These are phyloP conservation scores for Corvus moneduloides DNA, from an alignment of 2,113 vertebrate genomes.

Conservation along the genomic window DNA sequence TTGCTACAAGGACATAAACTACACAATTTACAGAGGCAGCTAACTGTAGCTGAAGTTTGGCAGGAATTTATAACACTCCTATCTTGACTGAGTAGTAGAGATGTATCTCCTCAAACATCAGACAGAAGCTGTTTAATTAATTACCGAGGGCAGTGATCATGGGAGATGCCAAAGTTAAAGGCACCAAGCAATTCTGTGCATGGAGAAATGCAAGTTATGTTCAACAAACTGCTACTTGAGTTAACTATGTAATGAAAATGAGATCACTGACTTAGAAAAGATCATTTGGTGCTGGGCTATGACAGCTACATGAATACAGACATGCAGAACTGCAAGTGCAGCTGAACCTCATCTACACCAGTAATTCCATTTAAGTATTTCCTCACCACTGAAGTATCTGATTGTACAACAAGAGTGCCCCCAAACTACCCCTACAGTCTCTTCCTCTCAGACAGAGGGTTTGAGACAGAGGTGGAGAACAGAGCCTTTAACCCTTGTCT, in stretches of 20 bases:
- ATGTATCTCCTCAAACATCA: not conserved
- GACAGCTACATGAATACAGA: not conserved
- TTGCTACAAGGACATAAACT: not conserved
- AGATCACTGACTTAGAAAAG: not conserved
- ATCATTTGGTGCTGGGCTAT: not conserved
- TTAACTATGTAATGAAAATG: not conserved
- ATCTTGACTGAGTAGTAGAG: not conserved
- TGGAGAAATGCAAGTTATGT: not conserved
- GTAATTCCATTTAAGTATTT: not conserved
- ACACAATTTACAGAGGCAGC: not conserved
- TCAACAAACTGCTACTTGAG: not conserved
- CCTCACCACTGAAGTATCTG: not conserved
- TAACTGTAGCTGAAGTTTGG: not conserved
- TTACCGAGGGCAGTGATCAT: not conserved
- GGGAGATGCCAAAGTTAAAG: not conserved
- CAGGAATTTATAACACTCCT: not conserved
- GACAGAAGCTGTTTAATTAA: not conserved
- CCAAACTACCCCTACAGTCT: not conserved
- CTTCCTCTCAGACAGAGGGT: not conserved
- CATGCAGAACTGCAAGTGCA: not conserved
- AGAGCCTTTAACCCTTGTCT: not conserved
- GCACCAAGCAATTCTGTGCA: not conserved
- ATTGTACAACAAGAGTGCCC: not conserved
- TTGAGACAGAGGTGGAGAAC: not conserved
- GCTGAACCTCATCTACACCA: not conserved